Evolutionary conservation across 1,140 invertebrate species (phyloP), one percentile per base, ranked within the genome.

Genomic region (Drosophila oshimai): DNA sequence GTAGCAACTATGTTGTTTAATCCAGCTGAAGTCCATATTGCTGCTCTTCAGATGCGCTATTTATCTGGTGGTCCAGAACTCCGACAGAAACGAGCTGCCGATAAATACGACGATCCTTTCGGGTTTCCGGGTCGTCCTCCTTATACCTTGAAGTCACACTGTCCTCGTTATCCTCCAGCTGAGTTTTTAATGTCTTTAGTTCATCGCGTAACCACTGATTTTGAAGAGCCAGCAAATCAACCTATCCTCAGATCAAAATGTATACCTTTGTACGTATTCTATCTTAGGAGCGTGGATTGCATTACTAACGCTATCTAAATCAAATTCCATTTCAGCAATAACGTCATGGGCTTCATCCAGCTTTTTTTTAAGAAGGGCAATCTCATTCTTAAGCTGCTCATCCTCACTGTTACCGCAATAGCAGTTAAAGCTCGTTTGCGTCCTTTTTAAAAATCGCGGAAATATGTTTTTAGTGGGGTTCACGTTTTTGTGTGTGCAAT

Each of bases 141-240:
- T 6, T 10, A 6, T 33, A 7, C 7, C 45, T 47, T 2, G 6
- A 4, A 12, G 26, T 5, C 4, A 47, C 45, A 20, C n/a, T 6
- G 0, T 12, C n/a, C 2, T 31, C n/a, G n/a, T n/a, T n/a, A n/a
- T n/a, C 28, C 12, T 33, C n/a, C 3, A n/a, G n/a, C n/a, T n/a
- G n/a, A n/a, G 17, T 6, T 4, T 33, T 47, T 1, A 33, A 6
- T 10, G 3, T 31, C 7, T 7, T 5, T 4, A 47, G 2, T 33
- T 47, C 28, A 5, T 47, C 45, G 28, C 28, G 45, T 12, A 47
- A 28, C 45, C 28, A 47, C 2, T 47, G 45, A 18, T 47, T 47
- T 20, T 47, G 28, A 6, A 33, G n/a, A 9, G 26, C 28, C 17
- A 33, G n/a, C 12, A 47, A 1, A 6, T 47, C 28, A 2, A 33